These are phyloP conservation scores for Phylloscopus whistleri DNA, from an alignment of 2,113 vertebrate species.

Conservation along the genomic window DNA sequence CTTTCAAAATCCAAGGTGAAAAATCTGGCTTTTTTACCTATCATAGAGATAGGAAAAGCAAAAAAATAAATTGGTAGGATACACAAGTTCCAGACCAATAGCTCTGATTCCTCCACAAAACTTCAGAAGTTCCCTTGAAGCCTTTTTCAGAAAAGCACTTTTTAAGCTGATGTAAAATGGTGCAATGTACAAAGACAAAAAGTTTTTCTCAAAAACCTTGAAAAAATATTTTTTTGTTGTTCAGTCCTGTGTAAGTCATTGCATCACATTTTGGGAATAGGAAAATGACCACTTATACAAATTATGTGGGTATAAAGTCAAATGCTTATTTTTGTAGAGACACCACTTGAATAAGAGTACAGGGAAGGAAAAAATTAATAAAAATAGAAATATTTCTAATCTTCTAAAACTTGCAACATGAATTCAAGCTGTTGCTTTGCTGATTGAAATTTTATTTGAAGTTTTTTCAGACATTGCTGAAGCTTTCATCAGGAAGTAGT, in stretches of 20 bases:
- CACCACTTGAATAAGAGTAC: neutral
- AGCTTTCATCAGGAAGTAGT: neutral
- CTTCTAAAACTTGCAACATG: neutral
- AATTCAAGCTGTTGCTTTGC: neutral
- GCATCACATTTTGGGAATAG: neutral
- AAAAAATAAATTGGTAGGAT: neutral
- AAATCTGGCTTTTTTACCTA: neutral
- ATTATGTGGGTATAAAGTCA: neutral
- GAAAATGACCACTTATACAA: neutral
- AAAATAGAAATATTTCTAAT: neutral
- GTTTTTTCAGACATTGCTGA: neutral
- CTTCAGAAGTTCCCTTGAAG: neutral
- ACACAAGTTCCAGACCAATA: neutral
- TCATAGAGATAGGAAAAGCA: neutral
- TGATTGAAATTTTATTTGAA: conserved; percentile 19
- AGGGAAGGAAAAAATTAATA: neutral
- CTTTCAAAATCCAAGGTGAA: neutral
- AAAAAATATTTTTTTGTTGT: neutral
- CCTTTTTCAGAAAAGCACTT: neutral
- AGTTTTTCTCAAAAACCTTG: neutral
- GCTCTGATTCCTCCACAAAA: neutral
- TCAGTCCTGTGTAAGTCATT: neutral
- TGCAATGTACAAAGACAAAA: neutral
- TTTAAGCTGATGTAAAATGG: neutral
- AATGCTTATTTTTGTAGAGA: neutral